A percentile compares a stretch with the other conserved stretches of the same genome.
phyloP scores from a whole-genome alignment of 2,797 vertebrate genomes.

The Galago senegalensis region DNA sequence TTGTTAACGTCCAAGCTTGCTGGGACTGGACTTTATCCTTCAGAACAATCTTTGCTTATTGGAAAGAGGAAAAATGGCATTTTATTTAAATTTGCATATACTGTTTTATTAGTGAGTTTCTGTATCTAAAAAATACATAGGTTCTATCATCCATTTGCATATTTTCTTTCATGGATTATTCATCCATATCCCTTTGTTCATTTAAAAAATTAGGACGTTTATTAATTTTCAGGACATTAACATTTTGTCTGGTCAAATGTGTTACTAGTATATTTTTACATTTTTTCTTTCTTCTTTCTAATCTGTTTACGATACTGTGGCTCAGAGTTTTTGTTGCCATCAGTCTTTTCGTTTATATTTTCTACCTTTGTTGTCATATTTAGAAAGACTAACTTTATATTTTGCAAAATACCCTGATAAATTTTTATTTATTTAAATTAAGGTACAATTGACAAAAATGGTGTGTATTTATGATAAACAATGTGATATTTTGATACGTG shows the following conservation, averaged over 20 bases:
- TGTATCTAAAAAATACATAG: neutral
- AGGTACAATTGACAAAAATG: neutral
- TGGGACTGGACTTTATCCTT: neutral
- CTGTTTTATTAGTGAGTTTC: conserved; percentile 9
- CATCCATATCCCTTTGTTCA: neutral
- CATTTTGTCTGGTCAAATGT: neutral
- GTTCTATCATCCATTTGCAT: neutral
- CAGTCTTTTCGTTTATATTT: conserved; percentile 15
- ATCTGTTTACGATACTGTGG: neutral
- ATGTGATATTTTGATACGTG: neutral
- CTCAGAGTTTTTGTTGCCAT: neutral
- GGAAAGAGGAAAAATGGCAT: conserved; percentile 1
- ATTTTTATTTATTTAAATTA: neutral
- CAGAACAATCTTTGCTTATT: neutral
- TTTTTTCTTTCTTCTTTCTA: conserved; percentile 40
- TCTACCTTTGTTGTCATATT: conserved; percentile 7
- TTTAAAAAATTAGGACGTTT: neutral
- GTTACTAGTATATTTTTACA: neutral
- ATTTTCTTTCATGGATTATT: conserved; percentile 26
- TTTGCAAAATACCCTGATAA: neutral
- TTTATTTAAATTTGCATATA: conserved; percentile 25
- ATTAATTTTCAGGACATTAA: conserved; percentile 12
- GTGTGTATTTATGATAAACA: neutral
- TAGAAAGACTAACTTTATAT: conserved; percentile 16
- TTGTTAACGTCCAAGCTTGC: neutral